Conservation (phyloP, 1,140 invertebrate species). For the Drosophila persimilis region DNA sequence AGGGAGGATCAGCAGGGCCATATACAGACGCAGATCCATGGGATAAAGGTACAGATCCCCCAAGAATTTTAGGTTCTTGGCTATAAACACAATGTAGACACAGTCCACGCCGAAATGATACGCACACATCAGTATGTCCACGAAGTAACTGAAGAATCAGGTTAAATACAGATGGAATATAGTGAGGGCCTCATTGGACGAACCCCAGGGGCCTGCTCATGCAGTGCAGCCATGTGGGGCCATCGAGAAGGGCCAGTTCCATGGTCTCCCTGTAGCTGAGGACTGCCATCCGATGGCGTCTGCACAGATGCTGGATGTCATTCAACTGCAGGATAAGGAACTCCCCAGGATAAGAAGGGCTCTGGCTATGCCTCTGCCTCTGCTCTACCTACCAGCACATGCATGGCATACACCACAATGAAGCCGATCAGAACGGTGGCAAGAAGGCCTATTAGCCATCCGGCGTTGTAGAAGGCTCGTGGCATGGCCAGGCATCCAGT, state of each 20-base stretch:
- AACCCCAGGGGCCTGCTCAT: constrained; percentile 39
- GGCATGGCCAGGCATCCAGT: constrained; percentile 68
- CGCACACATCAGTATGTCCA: constrained; percentile 42
- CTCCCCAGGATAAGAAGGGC: background rate
- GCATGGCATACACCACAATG: constrained; percentile 51
- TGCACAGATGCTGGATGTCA: constrained; percentile 18
- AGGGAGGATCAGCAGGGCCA: constrained; percentile 46
- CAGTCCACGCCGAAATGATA: constrained; percentile 61
- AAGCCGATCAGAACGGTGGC: constrained; percentile 29
- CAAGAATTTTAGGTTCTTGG: constrained; percentile 45
- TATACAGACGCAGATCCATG: constrained; percentile 57
- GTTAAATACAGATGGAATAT: no score
- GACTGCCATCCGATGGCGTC: constrained; percentile 3
- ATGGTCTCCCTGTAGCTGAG: constrained; percentile 53
- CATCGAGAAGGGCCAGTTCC: constrained; percentile 39
- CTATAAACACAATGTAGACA: constrained; percentile 61
- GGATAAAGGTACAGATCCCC: constrained; percentile 40
- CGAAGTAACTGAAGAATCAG: constrained; percentile 17
- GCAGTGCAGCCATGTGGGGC: constrained; percentile 30
- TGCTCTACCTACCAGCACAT: constrained; percentile 45
- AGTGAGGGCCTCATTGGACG: background rate
- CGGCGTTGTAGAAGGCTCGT: constrained; percentile 32
- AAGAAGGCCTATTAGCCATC: constrained; percentile 52
- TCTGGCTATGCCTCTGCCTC: no score
- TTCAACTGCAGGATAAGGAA: constrained; percentile 11